Conservation (phyloP, 2,888 invertebrate species). For the Microdon myrmicae region DNA sequence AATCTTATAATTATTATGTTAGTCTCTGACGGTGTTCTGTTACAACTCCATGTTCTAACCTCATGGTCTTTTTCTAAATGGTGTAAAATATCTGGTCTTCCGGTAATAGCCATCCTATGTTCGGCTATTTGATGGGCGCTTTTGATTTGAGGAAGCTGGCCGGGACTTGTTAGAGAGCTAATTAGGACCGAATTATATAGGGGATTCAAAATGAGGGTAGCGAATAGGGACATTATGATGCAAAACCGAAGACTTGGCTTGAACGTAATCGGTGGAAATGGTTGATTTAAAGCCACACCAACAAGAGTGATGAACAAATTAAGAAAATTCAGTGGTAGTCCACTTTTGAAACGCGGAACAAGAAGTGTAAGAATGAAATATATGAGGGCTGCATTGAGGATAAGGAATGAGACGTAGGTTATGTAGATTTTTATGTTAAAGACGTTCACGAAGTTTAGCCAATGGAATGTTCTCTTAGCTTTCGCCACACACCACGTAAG, state of each 20-base stretch:
- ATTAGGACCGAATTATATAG: conserved; percentile 63
- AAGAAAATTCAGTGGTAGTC: conserved; percentile 45
- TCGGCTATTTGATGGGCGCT: conserved; percentile 57
- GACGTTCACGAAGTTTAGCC: conserved; percentile 59
- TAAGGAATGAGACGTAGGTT: conserved; percentile 48
- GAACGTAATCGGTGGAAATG: conserved; percentile 16
- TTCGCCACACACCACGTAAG: conserved; percentile 65
- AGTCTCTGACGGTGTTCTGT: neutral
- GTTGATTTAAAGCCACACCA: conserved; percentile 58
- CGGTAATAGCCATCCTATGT: conserved; percentile 59
- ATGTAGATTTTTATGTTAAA: conserved; percentile 23
- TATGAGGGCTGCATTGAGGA: conserved; percentile 53
- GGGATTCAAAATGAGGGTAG: conserved; percentile 59
- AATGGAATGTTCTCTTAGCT: conserved; percentile 58
- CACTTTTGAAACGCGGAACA: conserved; percentile 28
- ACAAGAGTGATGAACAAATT: conserved; percentile 53
- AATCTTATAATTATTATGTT: conserved; percentile 52
- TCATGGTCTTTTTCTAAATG: conserved; percentile 61
- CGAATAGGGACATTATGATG: conserved; percentile 54
- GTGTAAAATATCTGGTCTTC: conserved; percentile 60
- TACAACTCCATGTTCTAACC: conserved; percentile 50
- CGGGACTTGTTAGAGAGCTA: conserved; percentile 63
- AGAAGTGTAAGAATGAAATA: conserved; percentile 52
- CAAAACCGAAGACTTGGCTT: conserved; percentile 21
- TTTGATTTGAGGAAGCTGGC: conserved; percentile 59